phyloP scores from a whole-genome alignment of 1,140 invertebrate genomes.

The Pseudomyrmex dendroicus region DNA sequence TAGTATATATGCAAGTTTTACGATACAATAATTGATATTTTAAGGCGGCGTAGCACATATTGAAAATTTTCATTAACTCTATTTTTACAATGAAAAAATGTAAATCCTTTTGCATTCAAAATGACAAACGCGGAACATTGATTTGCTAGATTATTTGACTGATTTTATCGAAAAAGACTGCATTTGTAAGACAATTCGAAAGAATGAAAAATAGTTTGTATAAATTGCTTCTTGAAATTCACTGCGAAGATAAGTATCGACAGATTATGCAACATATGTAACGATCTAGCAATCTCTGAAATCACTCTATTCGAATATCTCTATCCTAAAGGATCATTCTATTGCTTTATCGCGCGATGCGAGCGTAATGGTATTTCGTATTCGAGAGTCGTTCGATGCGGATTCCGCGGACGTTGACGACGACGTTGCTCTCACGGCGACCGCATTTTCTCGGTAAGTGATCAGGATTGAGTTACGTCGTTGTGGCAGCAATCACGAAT shows the following conservation, averaged over 20 bases:
- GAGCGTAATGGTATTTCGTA: slow-evolving; percentile 43
- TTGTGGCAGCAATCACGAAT: slow-evolving; percentile 36
- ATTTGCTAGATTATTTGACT: background rate
- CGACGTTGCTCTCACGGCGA: slow-evolving; percentile 23
- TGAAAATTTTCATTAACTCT: background rate
- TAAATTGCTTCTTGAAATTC: slow-evolving; percentile 36
- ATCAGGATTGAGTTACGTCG: slow-evolving; percentile 47
- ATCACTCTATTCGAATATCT: slow-evolving; percentile 46
- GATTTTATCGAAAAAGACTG: background rate
- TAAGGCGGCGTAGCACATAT: background rate
- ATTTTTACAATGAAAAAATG: background rate
- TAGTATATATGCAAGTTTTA: too few relatives aligned
- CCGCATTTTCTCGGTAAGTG: slow-evolving; percentile 42
- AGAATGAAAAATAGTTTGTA: background rate
- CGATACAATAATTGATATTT: background rate
- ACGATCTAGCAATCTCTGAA: slow-evolving; percentile 1
- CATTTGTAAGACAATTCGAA: background rate
- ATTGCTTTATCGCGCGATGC: slow-evolving; percentile 42
- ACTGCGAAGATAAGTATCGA: background rate
- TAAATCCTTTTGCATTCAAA: background rate
- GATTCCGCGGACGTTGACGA: slow-evolving; percentile 47
- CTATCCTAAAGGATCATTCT: slow-evolving; percentile 29
- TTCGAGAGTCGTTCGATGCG: slow-evolving; percentile 40
- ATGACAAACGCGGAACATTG: background rate
- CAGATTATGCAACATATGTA: background rate